These are phyloP conservation scores for Elaphurus davidianus DNA, from an alignment of 2,113 vertebrate species.

Conservation along the genomic window DNA sequence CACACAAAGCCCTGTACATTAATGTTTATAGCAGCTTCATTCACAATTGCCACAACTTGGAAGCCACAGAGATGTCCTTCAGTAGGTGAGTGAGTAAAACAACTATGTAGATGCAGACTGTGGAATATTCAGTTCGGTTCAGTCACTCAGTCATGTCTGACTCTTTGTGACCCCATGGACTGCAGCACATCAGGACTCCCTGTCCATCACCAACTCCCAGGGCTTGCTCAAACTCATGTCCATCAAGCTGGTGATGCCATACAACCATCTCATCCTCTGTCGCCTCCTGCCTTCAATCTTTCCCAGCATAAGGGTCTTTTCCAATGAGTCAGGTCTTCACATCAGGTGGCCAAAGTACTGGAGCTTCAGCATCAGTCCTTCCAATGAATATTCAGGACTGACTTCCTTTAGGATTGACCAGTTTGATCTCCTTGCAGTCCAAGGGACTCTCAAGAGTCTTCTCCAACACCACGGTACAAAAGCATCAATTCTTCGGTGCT, in stretches of 20 bases:
- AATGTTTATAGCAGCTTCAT: background rate
- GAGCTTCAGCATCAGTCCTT: background rate
- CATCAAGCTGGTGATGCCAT: background rate
- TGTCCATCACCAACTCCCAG: background rate
- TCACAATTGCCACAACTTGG: background rate
- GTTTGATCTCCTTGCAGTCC: background rate
- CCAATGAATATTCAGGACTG: background rate
- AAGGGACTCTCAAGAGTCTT: background rate
- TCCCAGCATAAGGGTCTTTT: background rate
- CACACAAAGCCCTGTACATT: background rate
- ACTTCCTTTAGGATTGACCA: fast-evolving
- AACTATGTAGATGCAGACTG: background rate
- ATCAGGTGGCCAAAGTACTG: background rate
- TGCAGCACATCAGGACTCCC: fast-evolving
- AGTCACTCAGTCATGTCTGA: fast-evolving
- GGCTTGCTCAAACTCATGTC: background rate
- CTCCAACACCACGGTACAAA: background rate
- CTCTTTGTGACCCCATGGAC: background rate
- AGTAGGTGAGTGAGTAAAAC: background rate
- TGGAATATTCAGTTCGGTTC: background rate
- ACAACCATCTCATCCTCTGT: background rate
- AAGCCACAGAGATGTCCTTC: background rate
- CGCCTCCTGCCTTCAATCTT: background rate
- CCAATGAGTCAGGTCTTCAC: background rate
- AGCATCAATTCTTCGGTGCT: background rate